Evolutionary conservation across 2,888 invertebrate genomes (phyloP).

Genomic region (Spilarctia lutea): DNA sequence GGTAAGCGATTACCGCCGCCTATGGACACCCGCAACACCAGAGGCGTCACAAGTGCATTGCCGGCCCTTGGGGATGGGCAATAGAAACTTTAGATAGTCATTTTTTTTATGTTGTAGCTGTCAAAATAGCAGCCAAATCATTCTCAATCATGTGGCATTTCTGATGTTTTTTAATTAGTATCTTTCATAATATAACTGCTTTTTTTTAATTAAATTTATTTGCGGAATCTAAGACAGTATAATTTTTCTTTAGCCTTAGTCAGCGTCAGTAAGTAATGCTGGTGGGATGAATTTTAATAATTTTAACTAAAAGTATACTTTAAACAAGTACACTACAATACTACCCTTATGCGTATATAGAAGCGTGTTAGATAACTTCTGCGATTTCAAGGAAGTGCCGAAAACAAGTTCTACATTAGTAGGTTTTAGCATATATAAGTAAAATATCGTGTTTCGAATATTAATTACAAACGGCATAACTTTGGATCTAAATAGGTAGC

Average conservation of each 20-base stretch:
- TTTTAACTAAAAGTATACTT: background rate
- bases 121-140: too few species aligned
- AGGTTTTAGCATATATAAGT: background rate
- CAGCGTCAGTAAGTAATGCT: background rate
- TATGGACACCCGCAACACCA: too few species aligned
- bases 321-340: background rate
- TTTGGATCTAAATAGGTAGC: background rate
- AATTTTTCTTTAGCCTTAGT: background rate
- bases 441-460: slow-evolving; percentile 1
- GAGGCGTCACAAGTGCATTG: too few species aligned
- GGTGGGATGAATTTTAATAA: background rate
- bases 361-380: background rate
- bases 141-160: too few species aligned
- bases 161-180: too few species aligned
- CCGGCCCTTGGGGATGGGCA: too few species aligned
- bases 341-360: background rate
- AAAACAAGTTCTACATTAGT: background rate
- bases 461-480: background rate
- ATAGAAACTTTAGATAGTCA: too few species aligned
- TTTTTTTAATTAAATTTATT: background rate
- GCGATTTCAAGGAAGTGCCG: background rate
- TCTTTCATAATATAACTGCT: background rate
- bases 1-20: too few species aligned
- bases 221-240: background rate
- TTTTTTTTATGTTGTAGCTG: too few species aligned